Conservation (phyloP, 2,888 invertebrate species). For the Baronia brevicornis region DNA sequence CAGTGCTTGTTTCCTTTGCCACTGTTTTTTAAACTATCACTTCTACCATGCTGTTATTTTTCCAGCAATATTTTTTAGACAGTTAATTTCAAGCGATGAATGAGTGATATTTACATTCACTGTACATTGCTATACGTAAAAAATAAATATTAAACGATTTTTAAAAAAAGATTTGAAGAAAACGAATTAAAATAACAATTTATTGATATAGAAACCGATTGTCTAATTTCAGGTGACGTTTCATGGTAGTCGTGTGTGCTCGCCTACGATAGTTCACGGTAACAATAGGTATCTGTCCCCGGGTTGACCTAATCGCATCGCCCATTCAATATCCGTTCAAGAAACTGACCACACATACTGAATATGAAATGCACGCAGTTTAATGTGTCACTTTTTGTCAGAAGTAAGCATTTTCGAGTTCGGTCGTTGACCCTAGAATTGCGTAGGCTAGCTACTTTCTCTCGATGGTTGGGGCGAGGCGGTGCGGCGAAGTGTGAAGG, state of each 20-base stretch:
- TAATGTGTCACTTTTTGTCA: constrained; percentile 72
- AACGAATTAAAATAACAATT: no score
- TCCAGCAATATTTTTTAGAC: no score
- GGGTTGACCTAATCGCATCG: constrained; percentile 52
- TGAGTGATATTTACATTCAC: no score
- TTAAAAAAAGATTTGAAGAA: no score
- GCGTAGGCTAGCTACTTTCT: constrained; percentile 75
- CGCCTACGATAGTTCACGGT: constrained; percentile 16
- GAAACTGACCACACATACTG: constrained; percentile 67
- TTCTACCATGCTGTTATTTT: no score
- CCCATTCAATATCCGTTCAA: constrained; percentile 55
- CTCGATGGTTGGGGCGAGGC: constrained; percentile 51
- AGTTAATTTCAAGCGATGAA: no score
- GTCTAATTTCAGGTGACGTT: no score
- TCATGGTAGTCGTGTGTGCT: background rate
- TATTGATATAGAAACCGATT: constrained; percentile 4
- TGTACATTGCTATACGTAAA: no score
- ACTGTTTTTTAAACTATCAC: no score
- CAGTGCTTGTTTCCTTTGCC: no score
- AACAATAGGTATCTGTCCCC: constrained; percentile 36
- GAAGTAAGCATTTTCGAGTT: constrained; percentile 70
- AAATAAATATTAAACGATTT: no score
- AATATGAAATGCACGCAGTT: constrained; percentile 66
- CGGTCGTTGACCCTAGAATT: constrained; percentile 72
- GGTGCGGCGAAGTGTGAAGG: constrained; percentile 51